phyloP scores from a whole-genome alignment of 2,888 invertebrate species.

The Drosophila fulvimacula region DNA sequence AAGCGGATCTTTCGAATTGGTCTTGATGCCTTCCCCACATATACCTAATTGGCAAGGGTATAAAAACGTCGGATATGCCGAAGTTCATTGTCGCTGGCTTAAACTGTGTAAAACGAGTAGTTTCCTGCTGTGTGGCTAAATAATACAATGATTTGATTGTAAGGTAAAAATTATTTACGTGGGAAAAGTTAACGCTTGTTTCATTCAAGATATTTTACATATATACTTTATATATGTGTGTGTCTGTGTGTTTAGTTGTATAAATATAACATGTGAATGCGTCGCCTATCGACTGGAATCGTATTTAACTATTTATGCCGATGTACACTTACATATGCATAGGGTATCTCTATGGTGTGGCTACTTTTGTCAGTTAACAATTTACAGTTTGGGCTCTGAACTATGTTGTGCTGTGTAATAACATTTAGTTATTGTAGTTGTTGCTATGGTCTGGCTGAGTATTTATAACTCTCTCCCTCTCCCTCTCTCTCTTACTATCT shows the following conservation, averaged over 20 bases:
- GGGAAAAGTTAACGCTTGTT: conserved; percentile 78
- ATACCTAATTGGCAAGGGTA: conserved; percentile 18
- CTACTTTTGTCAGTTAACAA: conserved; percentile 64
- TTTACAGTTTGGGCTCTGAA: conserved; percentile 61
- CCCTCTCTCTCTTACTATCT: background rate
- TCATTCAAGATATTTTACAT: conserved; percentile 35
- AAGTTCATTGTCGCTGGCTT: conserved; percentile 13
- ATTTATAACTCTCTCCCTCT: background rate
- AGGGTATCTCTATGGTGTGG: conserved; percentile 3
- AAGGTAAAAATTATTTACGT: conserved; percentile 70
- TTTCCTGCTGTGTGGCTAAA: conserved; percentile 47
- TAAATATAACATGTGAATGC: conserved; percentile 23
- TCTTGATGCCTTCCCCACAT: background rate
- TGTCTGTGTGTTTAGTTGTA: conserved; percentile 3
- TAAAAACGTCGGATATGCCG: conserved; percentile 20
- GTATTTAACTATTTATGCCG: conserved; percentile 40
- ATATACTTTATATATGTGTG: background rate
- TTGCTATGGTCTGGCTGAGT: conserved; percentile 24
- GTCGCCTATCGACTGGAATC: conserved; percentile 26
- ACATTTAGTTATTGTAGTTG: conserved; percentile 30
- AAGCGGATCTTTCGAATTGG: background rate
- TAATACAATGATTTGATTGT: conserved; percentile 63
- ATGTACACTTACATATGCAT: conserved; percentile 26
- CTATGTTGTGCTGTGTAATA: conserved; percentile 31
- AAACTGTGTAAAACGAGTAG: conserved; percentile 29